Percentiles rank a stretch among this genome's conserved stretches.
phyloP scores from a whole-genome alignment of 2,797 vertebrate genomes.

The Pangasius larnaudii region DNA sequence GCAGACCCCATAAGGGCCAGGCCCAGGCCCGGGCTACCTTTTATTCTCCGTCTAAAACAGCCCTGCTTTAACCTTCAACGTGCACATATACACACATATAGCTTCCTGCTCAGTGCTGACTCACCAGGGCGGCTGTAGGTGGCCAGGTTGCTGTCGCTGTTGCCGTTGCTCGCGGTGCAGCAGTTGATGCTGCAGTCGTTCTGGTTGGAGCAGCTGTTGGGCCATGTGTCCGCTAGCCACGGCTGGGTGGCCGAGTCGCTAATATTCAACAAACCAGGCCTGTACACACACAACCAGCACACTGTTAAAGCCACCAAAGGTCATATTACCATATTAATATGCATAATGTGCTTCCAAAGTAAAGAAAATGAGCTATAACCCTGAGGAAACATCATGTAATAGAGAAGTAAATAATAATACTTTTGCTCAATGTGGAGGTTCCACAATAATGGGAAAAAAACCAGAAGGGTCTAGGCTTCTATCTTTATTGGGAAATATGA shows the following conservation, averaged over 20 bases:
- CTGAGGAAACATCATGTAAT: not conserved
- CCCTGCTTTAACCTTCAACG: slow-evolving; percentile 71
- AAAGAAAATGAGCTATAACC: not conserved
- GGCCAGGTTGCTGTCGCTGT: slow-evolving; percentile 96
- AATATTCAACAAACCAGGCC: slow-evolving; percentile 96
- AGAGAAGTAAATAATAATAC: not conserved
- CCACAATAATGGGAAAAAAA: not conserved
- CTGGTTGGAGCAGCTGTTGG: slow-evolving; percentile 95
- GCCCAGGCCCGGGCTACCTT: slow-evolving; percentile 68
- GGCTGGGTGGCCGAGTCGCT: slow-evolving; percentile 91
- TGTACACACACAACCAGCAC: slow-evolving; percentile 58
- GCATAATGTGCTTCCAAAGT: not conserved
- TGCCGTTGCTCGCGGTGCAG: slow-evolving; percentile 92
- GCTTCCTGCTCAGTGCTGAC: slow-evolving; percentile 54
- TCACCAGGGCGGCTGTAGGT: slow-evolving; percentile 97
- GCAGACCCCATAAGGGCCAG: slow-evolving; percentile 72
- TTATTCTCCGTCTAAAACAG: slow-evolving; percentile 78
- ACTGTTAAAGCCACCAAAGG: not conserved
- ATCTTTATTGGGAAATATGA: not conserved
- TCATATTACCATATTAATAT: not conserved
- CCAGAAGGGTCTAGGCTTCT: not conserved
- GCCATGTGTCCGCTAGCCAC: slow-evolving; percentile 98
- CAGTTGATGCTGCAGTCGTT: slow-evolving; percentile 98
- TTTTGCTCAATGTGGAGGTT: not conserved
- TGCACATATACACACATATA: slow-evolving; percentile 51